phyloP scores from a whole-genome alignment of 2,888 invertebrate species.

The Carcina quercana region DNA sequence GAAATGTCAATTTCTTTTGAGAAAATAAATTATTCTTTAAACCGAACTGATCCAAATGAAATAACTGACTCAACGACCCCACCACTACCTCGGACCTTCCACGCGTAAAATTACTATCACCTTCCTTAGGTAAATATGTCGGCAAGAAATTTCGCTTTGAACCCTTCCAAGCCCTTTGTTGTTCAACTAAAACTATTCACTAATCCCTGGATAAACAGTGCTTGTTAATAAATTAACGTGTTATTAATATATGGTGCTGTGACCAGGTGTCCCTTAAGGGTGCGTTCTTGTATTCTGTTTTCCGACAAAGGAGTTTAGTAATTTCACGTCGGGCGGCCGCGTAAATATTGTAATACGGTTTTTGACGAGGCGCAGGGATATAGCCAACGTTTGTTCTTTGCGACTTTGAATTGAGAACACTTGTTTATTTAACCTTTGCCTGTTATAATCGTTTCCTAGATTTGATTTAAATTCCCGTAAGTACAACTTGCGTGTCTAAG shows the following conservation, averaged over 20 bases:
- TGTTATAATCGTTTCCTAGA: no score
- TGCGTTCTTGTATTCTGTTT: constrained; percentile 45
- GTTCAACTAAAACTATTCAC: constrained; percentile 74
- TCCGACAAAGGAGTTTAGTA: constrained; percentile 62
- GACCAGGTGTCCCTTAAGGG: constrained; percentile 67
- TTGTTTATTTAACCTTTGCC: no score
- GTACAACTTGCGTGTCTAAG: no score
- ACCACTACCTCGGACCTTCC: constrained; percentile 61
- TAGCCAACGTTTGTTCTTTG: constrained; percentile 33
- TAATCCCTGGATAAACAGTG: constrained; percentile 73
- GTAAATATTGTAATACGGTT: constrained; percentile 64
- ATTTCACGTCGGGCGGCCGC: constrained; percentile 47
- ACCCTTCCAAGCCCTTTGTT: constrained; percentile 70
- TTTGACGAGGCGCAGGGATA: constrained; percentile 45
- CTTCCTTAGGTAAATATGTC: constrained; percentile 73
- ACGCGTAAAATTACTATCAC: constrained; percentile 73
- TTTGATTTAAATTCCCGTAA: no score
- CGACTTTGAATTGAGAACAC: constrained; percentile 4
- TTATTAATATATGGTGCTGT: constrained; percentile 72
- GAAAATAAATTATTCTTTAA: no score
- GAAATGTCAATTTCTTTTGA: no score
- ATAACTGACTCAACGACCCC: neutral
- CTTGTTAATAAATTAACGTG: constrained; percentile 72
- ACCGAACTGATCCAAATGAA: no score
- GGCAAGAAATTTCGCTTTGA: constrained; percentile 74